Percentiles rank a stretch among this genome's conserved stretches.
These are phyloP conservation scores for Parnassius orleans DNA, from an alignment of 2,888 invertebrate genomes.

Conservation along the genomic window DNA sequence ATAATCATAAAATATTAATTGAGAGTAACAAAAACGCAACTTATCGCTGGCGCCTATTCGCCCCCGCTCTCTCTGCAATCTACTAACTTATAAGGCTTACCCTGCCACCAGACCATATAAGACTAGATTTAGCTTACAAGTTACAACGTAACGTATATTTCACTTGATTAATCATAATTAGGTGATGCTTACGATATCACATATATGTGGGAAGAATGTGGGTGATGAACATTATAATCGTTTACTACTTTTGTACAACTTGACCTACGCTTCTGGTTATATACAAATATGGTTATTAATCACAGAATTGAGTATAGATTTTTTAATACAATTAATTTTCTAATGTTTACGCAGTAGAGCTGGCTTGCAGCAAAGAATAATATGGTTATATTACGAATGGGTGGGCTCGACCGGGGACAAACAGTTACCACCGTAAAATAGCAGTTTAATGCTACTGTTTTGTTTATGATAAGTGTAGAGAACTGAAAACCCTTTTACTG, in stretches of 20 bases:
- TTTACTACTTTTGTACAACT: slow-evolving; percentile 19
- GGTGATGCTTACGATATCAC: slow-evolving; percentile 39
- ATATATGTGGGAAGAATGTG: slow-evolving; percentile 38
- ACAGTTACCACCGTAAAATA: no score
- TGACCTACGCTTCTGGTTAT: slow-evolving; percentile 30
- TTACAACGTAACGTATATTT: slow-evolving; percentile 36
- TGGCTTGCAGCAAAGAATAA: no score
- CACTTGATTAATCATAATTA: slow-evolving; percentile 45
- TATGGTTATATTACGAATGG: no score
- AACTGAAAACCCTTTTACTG: no score
- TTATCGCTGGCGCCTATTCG: slow-evolving; percentile 33
- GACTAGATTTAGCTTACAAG: slow-evolving; percentile 29
- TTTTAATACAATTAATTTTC: no score
- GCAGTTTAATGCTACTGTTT: no score
- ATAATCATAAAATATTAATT: slow-evolving; percentile 6
- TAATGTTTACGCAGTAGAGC: no score
- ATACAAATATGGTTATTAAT: slow-evolving; percentile 36
- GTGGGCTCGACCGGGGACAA: no score
- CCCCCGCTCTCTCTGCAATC: slow-evolving; percentile 29
- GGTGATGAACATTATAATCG: slow-evolving; percentile 35
- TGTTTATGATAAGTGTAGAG: no score
- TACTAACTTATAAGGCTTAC: slow-evolving; percentile 23
- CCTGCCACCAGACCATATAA: slow-evolving; percentile 17
- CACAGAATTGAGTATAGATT: slow-evolving; percentile 25
- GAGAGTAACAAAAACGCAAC: slow-evolving; percentile 18